Evolutionary conservation across 2,797 vertebrate genomes (phyloP).

Genomic region (Catamblyrhynchus diadema): DNA sequence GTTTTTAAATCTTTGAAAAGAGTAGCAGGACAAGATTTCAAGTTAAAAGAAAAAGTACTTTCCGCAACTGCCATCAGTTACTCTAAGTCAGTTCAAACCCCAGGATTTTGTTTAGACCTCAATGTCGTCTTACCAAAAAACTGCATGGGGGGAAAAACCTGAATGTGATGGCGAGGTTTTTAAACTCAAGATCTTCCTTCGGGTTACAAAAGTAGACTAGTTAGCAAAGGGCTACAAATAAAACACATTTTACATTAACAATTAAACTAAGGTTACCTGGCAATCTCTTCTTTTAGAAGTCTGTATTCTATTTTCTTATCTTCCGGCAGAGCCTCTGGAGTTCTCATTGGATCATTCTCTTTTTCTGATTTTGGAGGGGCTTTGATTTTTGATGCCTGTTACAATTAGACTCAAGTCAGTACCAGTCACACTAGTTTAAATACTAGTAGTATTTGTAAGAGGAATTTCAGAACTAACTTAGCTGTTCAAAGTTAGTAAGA

Average conservation of each 20-base stretch:
- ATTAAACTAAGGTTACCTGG: constrained; percentile 76
- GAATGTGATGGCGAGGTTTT: neutral
- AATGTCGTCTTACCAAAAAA: neutral
- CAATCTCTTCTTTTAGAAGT: constrained; percentile 87
- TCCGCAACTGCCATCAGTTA: neutral
- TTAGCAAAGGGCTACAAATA: neutral
- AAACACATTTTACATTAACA: neutral
- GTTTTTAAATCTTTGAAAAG: neutral
- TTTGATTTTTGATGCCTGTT: constrained; percentile 91
- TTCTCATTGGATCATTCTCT: constrained; percentile 92
- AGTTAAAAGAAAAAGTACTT: neutral
- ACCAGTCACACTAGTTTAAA: neutral
- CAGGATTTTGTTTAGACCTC: neutral
- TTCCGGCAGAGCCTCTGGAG: constrained; percentile 85
- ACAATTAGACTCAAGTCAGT: neutral
- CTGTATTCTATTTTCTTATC: constrained; percentile 88
- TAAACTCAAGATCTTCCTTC: neutral
- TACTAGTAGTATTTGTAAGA: neutral
- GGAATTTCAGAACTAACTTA: neutral
- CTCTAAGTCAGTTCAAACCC: neutral
- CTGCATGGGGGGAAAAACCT: fast-evolving
- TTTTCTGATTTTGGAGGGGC: constrained; percentile 86
- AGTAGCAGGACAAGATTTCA: neutral
- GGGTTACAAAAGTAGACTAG: neutral
- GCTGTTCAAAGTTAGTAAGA: neutral